Conservation (phyloP, 2,797 vertebrate genomes). For the Cryptoblepharus egeriae region DNA sequence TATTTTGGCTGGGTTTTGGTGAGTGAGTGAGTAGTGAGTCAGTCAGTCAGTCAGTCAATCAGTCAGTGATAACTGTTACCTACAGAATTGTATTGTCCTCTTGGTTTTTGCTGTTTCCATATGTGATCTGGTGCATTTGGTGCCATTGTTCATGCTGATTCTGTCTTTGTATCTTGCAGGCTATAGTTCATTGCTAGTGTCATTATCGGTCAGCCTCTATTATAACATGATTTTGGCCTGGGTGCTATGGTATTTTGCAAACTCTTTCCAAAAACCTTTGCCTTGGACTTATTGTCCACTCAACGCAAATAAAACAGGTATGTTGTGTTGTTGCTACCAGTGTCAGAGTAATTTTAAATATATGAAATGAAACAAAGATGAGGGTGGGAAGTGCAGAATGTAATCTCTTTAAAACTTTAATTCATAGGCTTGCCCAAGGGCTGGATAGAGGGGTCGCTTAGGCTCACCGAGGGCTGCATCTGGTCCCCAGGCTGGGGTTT, state of each 20-base stretch:
- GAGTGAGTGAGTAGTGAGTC: no score
- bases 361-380: background rate
- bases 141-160: background rate
- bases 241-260: slow-evolving; percentile 92
- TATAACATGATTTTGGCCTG: slow-evolving; percentile 89
- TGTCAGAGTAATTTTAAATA: background rate
- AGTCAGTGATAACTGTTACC: no score
- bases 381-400: no score
- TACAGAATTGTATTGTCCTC: background rate
- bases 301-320: slow-evolving; percentile 83
- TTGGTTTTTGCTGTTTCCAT: background rate
- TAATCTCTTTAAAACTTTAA: no score
- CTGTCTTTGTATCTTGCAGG: slow-evolving; percentile 73
- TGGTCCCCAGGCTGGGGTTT: no score
- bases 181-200: slow-evolving; percentile 79
- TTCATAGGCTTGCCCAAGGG: no score
- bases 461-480: no score
- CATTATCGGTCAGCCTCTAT: slow-evolving; percentile 82
- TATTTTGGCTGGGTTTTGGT: no score
- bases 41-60: no score
- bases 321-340: background rate
- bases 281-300: slow-evolving; percentile 88
- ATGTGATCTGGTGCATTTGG: background rate
- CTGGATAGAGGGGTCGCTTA: no score
- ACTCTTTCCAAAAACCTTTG: slow-evolving; percentile 90